A percentile compares a stretch with the other conserved stretches of the same genome.
These are phyloP conservation scores for Dreissena rostriformis DNA, from an alignment of 1,140 invertebrate species.

Conservation along the genomic window DNA sequence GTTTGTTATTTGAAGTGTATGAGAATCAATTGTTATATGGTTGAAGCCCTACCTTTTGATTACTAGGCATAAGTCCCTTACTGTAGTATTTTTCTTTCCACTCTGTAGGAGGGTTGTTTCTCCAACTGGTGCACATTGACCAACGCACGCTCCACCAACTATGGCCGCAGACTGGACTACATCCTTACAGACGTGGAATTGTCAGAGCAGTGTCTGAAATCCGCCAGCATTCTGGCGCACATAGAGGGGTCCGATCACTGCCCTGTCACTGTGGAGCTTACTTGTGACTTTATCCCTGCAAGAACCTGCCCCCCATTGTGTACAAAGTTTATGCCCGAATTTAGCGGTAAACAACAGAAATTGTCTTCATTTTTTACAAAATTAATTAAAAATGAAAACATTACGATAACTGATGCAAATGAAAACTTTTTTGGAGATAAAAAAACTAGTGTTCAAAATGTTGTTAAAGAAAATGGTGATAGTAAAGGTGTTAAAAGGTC, in stretches of 20 bases:
- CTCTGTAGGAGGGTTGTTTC: slow-evolving; percentile 78
- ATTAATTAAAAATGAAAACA: slow-evolving; percentile 20
- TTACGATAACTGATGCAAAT: background rate
- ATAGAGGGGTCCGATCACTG: slow-evolving; percentile 85
- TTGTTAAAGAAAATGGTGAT: background rate
- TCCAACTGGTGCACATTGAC: slow-evolving; percentile 84
- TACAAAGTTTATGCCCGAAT: slow-evolving; percentile 83
- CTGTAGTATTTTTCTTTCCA: background rate
- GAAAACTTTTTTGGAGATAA: background rate
- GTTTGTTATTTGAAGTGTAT: too few species aligned
- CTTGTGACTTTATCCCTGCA: slow-evolving; percentile 70
- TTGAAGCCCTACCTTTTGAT: too few species aligned
- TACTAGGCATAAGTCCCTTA: too few species aligned
- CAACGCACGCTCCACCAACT: slow-evolving; percentile 83
- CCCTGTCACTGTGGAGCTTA: slow-evolving; percentile 82
- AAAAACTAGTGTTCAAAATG: background rate
- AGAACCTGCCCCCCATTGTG: slow-evolving; percentile 80
- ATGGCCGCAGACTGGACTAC: slow-evolving; percentile 85
- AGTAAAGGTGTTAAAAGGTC: slow-evolving; percentile 30
- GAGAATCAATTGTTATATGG: too few species aligned
- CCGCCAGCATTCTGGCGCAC: slow-evolving; percentile 81
- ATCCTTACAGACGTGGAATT: slow-evolving; percentile 81
- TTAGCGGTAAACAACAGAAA: slow-evolving; percentile 83
- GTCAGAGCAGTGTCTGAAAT: slow-evolving; percentile 69
- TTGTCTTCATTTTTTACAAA: slow-evolving; percentile 81